A percentile compares a stretch with the other conserved stretches of the same genome.
phyloP scores from a whole-genome alignment of 2,113 vertebrate species.

The Promerops cafer region DNA sequence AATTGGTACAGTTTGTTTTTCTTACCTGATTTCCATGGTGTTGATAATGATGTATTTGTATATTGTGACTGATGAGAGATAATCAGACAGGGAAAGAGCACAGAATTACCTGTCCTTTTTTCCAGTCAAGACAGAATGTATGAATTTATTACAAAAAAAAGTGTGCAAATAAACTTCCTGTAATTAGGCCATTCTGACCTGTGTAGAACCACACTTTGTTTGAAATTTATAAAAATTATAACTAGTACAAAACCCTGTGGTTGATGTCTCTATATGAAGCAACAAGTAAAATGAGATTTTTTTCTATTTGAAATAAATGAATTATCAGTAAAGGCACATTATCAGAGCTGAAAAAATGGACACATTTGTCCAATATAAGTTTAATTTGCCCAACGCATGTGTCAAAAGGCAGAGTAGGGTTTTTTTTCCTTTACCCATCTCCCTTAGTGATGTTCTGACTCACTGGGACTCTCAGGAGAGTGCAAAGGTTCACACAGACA shows the following conservation, averaged over 20 bases:
- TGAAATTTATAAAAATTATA: conserved; percentile 68
- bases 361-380: not conserved
- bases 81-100: conserved; percentile 44
- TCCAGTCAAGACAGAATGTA: conserved; percentile 60
- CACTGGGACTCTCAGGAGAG: not conserved
- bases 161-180: conserved; percentile 56
- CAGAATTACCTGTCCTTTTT: conserved; percentile 45
- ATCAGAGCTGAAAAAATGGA: not conserved
- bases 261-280: not conserved
- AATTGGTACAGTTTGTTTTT: conserved; percentile 58
- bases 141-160: conserved; percentile 55
- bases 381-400: not conserved
- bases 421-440: not conserved
- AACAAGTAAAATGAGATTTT: not conserved
- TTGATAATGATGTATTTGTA: conserved; percentile 65
- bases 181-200: conserved; percentile 51
- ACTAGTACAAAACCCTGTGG: conserved; percentile 19
- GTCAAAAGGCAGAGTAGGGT: not conserved
- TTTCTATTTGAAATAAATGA: not conserved
- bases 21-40: conserved; percentile 54
- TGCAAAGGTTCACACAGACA: not conserved
- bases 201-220: conserved; percentile 62
- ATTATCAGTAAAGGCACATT: not conserved
- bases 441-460: not conserved
- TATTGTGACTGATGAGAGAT: conserved; percentile 59